Conservation (phyloP, 1,140 invertebrate species). For the Andricus grossulariae region DNA sequence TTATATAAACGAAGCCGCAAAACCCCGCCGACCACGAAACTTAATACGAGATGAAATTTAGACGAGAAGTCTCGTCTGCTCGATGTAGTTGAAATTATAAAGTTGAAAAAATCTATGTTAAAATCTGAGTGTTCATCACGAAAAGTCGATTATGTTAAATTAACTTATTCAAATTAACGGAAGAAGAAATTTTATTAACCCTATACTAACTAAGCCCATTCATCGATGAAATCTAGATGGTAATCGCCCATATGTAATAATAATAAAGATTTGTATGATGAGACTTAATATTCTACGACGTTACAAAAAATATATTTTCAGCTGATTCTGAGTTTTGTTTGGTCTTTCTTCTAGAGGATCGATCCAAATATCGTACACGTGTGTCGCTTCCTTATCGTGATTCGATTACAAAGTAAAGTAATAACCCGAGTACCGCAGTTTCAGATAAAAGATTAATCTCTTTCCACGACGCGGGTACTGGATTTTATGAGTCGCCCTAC, state of each 20-base stretch:
- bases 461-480: background rate
- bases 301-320: too few species aligned
- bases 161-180: too few species aligned
- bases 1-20: slow-evolving; percentile 46
- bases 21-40: slow-evolving; percentile 49
- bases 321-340: background rate
- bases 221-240: too few species aligned
- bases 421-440: slow-evolving; percentile 9
- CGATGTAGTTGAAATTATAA: background rate
- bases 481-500: slow-evolving; percentile 5
- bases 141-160: too few species aligned
- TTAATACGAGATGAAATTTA: slow-evolving; percentile 44
- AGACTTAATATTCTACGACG: too few species aligned
- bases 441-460: slow-evolving; percentile 30
- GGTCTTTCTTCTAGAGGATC: background rate
- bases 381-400: slow-evolving; percentile 16
- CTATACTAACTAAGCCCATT: too few species aligned
- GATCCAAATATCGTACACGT: background rate
- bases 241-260: too few species aligned
- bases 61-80: slow-evolving; percentile 29
- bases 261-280: too few species aligned
- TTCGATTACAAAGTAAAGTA: slow-evolving; percentile 24
- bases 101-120: too few species aligned
- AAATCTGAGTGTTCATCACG: too few species aligned
- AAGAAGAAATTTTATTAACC: too few species aligned